Percentiles rank a stretch among this genome's conserved stretches.
Conservation (phyloP, 2,797 vertebrate species). For the Siniperca scherzeri region DNA sequence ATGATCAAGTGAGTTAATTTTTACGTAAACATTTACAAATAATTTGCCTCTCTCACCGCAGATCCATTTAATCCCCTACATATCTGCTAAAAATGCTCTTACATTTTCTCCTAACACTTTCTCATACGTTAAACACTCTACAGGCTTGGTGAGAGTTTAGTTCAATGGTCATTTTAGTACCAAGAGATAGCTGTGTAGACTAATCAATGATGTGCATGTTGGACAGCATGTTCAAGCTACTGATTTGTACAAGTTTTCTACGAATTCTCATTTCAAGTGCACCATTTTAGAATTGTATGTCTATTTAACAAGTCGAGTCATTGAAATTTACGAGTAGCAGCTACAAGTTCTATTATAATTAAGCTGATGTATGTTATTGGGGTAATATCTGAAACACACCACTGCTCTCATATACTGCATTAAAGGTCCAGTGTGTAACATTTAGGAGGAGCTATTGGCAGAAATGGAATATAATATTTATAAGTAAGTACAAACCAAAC, state of each 20-base stretch:
- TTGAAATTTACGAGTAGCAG: background rate
- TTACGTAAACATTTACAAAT: background rate
- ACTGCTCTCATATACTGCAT: background rate
- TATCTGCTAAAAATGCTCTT: background rate
- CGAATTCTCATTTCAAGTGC: background rate
- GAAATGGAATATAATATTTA: no score
- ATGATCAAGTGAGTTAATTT: background rate
- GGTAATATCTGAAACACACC: background rate
- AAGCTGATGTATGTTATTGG: background rate
- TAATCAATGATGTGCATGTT: no score
- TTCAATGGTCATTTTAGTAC: background rate
- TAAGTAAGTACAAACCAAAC: no score
- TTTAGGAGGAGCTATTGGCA: no score
- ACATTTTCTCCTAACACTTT: background rate
- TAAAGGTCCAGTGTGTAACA: no score
- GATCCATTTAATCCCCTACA: background rate
- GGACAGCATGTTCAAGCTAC: background rate
- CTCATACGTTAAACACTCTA: background rate
- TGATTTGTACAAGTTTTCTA: background rate
- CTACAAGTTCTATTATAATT: background rate
- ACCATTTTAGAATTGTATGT: background rate
- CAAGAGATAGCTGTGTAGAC: background rate
- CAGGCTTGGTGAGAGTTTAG: background rate
- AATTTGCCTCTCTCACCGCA: background rate
- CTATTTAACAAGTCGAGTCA: background rate